Evolutionary conservation across 2,888 invertebrate species (phyloP), one percentile per base, ranked within the genome.

Genomic region (Leucoma salicis): DNA sequence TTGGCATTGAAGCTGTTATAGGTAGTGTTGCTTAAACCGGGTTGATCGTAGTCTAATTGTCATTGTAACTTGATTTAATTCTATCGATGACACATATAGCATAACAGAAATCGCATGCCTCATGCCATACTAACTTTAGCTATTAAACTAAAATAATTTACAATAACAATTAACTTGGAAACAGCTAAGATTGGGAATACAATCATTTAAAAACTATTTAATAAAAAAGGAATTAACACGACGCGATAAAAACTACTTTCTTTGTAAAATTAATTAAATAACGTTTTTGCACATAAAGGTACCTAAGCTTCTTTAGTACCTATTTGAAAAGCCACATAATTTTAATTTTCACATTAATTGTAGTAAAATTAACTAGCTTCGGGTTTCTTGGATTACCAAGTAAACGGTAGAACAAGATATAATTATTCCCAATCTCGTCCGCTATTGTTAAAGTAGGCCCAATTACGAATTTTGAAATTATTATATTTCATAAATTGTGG

Each of bases 401-500:
- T n/a, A n/a, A n/a, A n/a, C n/a, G n/a, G n/a, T n/a, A n/a, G n/a
- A n/a, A n/a, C n/a, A n/a, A n/a, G 2, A 14, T 1, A n/a, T 11
- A 6, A 35, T 14, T 18, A 45, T 42, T 34, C 39, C 38, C 28
- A 33, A 36, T 32, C 48, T 53, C 37, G 45, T 33, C 11, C 21
- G 42, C 46, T 25, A 41, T 14, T 14, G 28, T 46, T 45, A 57
- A 54, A 59, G 51, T 55, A 54, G 31, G 44, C 45, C 51, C 40
- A 54, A 59, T 51, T 44, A 35, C 24, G 24, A 41, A 37, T 29
- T 43, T 43, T 35, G 35, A 25, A 10, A n/a, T n/a, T n/a, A n/a
- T 6, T 33, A 29, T 35, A 42, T 15, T 33, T 31, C 3, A 6
- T 3, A 25, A 32, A 41, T 36, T 25, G 16, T 12, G 14, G n/a